A percentile compares a stretch with the other conserved stretches of the same genome.
phyloP scores from a whole-genome alignment of 2,888 invertebrate genomes.

The Eledona agricola region DNA sequence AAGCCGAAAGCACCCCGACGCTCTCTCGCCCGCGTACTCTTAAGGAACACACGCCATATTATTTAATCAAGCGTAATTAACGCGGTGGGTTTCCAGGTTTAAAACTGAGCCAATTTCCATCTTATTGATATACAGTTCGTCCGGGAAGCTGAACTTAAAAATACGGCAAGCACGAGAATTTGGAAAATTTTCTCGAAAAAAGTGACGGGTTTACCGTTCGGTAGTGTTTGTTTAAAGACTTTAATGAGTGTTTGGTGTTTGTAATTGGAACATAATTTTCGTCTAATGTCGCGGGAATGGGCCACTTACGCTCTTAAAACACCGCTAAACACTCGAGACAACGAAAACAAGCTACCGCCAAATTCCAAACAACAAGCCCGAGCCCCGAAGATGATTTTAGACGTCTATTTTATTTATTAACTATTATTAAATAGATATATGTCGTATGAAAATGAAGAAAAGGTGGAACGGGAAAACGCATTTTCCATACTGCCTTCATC shows the following conservation, averaged over 20 bases:
- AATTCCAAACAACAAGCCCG: no score
- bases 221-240: slow-evolving; percentile 21
- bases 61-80: slow-evolving; percentile 35
- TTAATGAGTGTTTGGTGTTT: slow-evolving; percentile 20
- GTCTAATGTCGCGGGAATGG: slow-evolving; percentile 11
- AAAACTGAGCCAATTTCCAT: slow-evolving; percentile 16
- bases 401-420: no score
- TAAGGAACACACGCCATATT: slow-evolving; percentile 31
- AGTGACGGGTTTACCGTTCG: slow-evolving; percentile 3
- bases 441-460: no score
- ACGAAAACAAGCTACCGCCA: no score
- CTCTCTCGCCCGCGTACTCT: slow-evolving; percentile 12
- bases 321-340: slow-evolving; percentile 5
- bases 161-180: slow-evolving; percentile 2
- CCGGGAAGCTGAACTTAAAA: no score
- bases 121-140: no score
- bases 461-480: no score
- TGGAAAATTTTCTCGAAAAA: slow-evolving; percentile 10
- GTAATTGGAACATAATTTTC: slow-evolving; percentile 18
- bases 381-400: no score
- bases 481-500: slow-evolving; percentile 4
- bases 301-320: slow-evolving; percentile 10
- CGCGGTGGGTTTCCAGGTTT: slow-evolving; percentile 27
- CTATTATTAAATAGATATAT: no score
- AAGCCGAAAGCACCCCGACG: slow-evolving; percentile 13